A percentile compares a stretch with the other conserved stretches of the same genome.
Conservation (phyloP, 2,113 vertebrate species). For the Macrotus californicus region DNA sequence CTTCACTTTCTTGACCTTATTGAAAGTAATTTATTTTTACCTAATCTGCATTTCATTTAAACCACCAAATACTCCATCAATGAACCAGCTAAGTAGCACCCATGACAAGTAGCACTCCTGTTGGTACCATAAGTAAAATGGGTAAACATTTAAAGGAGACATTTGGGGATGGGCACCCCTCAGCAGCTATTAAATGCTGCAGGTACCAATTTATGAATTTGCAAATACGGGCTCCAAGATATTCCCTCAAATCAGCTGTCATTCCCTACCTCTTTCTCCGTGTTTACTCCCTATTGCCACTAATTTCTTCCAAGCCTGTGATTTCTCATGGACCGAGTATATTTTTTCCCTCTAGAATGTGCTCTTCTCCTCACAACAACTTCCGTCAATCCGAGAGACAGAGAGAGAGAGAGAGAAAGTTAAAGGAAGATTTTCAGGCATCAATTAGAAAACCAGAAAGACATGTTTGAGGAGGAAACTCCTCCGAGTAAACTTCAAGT, state of each 20-base stretch:
- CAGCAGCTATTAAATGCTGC: neutral
- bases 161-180: neutral
- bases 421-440: neutral
- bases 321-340: neutral
- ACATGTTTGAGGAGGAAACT: neutral
- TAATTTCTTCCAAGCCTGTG: neutral
- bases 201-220: neutral
- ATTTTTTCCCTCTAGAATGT: neutral
- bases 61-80: constrained; percentile 32
- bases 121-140: neutral
- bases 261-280: neutral
- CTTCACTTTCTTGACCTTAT: constrained; percentile 49
- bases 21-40: constrained; percentile 54
- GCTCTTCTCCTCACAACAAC: neutral
- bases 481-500: neutral
- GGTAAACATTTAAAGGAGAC: neutral
- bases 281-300: neutral
- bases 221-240: neutral
- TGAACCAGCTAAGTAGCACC: neutral
- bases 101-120: neutral
- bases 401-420: neutral
- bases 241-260: neutral
- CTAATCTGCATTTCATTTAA: constrained; percentile 63
- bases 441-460: neutral
- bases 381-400: neutral